Evolutionary conservation across 2,113 vertebrate genomes (phyloP).

Genomic region (Hemiscyllium ocellatum): DNA sequence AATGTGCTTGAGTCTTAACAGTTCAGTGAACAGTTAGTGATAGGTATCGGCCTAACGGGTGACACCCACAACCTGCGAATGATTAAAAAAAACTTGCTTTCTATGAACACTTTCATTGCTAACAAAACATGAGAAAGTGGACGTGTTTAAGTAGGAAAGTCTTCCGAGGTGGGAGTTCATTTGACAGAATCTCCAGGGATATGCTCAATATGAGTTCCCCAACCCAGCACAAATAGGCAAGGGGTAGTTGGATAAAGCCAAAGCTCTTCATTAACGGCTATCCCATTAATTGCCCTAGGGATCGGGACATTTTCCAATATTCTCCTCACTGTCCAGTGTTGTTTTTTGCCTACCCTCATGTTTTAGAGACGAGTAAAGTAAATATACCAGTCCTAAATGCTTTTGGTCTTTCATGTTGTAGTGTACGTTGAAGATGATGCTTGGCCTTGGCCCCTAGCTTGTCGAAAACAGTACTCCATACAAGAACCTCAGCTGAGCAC

Average conservation of each 20-base stretch:
- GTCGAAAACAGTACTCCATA: not conserved
- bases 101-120: not conserved
- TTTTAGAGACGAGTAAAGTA: not conserved
- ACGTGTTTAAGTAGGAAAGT: not conserved
- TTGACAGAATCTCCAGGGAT: not conserved
- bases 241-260: not conserved
- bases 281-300: not conserved
- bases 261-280: not conserved
- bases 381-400: not conserved
- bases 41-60: no score
- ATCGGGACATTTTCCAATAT: not conserved
- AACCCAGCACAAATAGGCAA: not conserved
- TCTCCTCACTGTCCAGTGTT: not conserved
- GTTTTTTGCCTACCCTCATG: not conserved
- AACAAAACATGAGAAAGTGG: not conserved
- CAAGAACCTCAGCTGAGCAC: slow-evolving; percentile 2
- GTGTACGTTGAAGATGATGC: not conserved
- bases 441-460: not conserved
- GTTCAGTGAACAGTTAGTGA: no score
- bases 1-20: no score
- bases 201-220: not conserved
- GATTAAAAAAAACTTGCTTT: not conserved
- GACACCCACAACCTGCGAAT: no score
- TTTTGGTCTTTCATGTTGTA: not conserved
- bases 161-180: not conserved